These are phyloP conservation scores for Matsumurasca onukii DNA, from an alignment of 1,140 invertebrate genomes.

Conservation along the genomic window DNA sequence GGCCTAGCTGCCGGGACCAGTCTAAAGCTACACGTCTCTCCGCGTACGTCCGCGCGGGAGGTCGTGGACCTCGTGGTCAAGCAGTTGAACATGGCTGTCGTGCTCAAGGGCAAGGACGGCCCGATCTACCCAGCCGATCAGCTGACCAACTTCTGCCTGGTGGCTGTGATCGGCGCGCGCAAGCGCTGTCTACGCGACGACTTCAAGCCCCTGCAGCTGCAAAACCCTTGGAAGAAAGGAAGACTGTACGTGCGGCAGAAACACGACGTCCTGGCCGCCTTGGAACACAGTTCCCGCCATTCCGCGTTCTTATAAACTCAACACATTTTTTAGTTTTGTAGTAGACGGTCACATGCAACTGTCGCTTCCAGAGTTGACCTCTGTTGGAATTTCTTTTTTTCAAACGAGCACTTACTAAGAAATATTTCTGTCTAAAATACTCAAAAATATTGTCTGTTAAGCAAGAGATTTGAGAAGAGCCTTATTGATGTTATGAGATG, in stretches of 20 bases:
- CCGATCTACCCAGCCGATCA: slow-evolving; percentile 81
- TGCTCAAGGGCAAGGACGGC: slow-evolving; percentile 79
- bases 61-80: slow-evolving; percentile 93
- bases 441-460: background rate
- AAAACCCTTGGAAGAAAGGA: slow-evolving; percentile 94
- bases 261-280: slow-evolving; percentile 81
- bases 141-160: slow-evolving; percentile 86
- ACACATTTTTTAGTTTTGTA: background rate
- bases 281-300: slow-evolving; percentile 62
- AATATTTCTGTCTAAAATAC: background rate
- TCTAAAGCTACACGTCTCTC: slow-evolving; percentile 88
- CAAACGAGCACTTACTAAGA: background rate
- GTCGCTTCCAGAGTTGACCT: background rate
- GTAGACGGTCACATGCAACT: background rate
- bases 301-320: slow-evolving; percentile 37
- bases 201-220: slow-evolving; percentile 86
- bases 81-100: slow-evolving; percentile 90
- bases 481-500: background rate
- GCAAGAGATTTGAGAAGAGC: background rate
- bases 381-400: background rate
- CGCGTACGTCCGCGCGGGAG: slow-evolving; percentile 85
- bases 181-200: slow-evolving; percentile 91
- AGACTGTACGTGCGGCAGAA: slow-evolving; percentile 87
- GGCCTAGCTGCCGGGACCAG: slow-evolving; percentile 89
- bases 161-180: slow-evolving; percentile 89